Evolutionary conservation across 2,888 invertebrate genomes (phyloP).

Genomic region (Ephialtes manifestator): DNA sequence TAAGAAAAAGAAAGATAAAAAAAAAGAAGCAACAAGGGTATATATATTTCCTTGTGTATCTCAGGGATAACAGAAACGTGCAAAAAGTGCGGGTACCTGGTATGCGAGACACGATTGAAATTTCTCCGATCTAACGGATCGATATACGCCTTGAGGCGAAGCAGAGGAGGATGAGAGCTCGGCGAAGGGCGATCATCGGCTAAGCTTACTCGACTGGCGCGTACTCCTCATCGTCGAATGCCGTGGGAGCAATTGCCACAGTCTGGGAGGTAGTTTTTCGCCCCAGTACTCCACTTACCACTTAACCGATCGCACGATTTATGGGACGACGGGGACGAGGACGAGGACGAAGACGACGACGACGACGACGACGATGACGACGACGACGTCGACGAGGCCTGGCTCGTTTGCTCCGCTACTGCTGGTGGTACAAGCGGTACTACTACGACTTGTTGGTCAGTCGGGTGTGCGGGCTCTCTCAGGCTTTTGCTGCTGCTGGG

Average conservation of each 20-base stretch:
- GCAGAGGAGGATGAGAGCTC: constrained; percentile 60
- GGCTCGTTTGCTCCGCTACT: constrained; percentile 47
- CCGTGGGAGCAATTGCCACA: constrained; percentile 69
- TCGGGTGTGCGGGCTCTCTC: constrained; percentile 36
- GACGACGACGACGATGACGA: not conserved
- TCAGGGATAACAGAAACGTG: constrained; percentile 27
- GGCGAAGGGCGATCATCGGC: constrained; percentile 48
- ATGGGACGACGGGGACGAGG: constrained; percentile 74
- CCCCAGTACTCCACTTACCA: constrained; percentile 84
- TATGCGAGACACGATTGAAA: constrained; percentile 73
- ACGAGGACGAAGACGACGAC: constrained; percentile 66
- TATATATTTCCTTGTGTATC: constrained; percentile 10
- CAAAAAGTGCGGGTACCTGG: constrained; percentile 57
- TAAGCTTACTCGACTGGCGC: not conserved
- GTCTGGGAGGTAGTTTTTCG: constrained; percentile 83
- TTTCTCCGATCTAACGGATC: constrained; percentile 82
- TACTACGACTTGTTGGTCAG: not conserved
- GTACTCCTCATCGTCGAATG: constrained; percentile 34
- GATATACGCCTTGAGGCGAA: constrained; percentile 65
- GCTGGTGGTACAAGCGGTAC: not conserved
- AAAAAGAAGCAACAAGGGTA: not conserved
- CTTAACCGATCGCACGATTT: constrained; percentile 80
- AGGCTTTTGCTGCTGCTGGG: constrained; percentile 39
- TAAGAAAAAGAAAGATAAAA: not conserved
- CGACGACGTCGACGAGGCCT: not conserved